Evolutionary conservation across 1,140 invertebrate species (phyloP).

Genomic region (Zaprionus kolodkinae): DNA sequence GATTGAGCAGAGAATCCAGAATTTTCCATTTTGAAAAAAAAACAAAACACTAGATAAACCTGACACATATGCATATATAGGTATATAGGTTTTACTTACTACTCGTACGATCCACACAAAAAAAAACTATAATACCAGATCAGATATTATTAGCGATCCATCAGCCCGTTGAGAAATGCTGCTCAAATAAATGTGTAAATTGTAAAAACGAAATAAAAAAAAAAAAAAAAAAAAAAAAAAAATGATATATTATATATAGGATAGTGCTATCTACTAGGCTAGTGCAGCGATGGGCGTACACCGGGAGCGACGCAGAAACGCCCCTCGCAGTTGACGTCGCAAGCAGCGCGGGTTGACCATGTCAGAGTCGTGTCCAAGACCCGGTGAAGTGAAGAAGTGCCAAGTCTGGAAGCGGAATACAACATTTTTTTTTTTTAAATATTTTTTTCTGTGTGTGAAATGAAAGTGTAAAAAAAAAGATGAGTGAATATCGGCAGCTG

Average conservation of each 20-base stretch:
- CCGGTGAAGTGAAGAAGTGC: background rate
- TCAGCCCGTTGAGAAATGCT: constrained; percentile 39
- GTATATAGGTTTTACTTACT: background rate
- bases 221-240: background rate
- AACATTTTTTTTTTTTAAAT: background rate
- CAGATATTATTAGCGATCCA: constrained; percentile 56
- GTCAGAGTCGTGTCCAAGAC: background rate
- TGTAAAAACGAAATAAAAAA: constrained; percentile 16
- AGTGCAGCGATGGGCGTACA: background rate
- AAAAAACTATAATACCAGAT: constrained; percentile 52
- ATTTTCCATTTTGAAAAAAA: constrained; percentile 28
- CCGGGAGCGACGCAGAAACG: background rate
- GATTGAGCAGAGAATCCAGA: constrained; percentile 14
- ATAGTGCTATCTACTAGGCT: background rate
- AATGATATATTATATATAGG: background rate
- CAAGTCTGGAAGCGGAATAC: background rate
- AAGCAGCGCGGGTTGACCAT: background rate
- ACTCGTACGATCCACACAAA: constrained; percentile 47
- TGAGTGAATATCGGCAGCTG: background rate
- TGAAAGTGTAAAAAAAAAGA: constrained; percentile 11
- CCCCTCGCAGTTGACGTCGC: constrained; percentile 1
- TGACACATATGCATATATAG: constrained; percentile 1
- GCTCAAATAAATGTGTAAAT: constrained; percentile 59
- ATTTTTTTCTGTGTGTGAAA: constrained; percentile 18
- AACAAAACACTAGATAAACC: constrained; percentile 12